Percentiles rank a stretch among this genome's conserved stretches.
phyloP scores from a whole-genome alignment of 2,888 invertebrate species.

The Beris chalybata region DNA sequence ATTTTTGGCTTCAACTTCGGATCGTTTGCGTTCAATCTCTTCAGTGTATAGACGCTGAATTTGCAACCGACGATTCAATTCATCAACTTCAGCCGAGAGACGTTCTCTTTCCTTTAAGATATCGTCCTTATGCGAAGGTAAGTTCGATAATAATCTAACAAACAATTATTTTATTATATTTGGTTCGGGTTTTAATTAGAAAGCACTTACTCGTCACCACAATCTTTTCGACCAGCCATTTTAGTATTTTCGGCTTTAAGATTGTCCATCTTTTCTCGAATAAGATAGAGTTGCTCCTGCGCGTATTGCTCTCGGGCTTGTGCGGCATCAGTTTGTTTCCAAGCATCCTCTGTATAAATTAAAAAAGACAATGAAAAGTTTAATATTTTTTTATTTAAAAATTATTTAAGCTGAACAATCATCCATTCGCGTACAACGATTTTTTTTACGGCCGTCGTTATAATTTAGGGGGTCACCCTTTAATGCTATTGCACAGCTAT shows the following conservation, averaged over 20 bases:
- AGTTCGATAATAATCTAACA: conserved; percentile 15
- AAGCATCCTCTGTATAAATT: conserved; percentile 49
- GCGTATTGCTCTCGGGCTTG: conserved; percentile 53
- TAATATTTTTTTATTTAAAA: no score
- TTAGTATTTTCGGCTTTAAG: conserved; percentile 49
- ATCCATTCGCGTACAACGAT: no score
- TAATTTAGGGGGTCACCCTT: no score
- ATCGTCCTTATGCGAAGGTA: conserved; percentile 48
- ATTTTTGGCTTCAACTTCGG: conserved; percentile 51
- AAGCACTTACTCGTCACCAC: conserved; percentile 43
- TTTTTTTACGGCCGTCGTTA: no score
- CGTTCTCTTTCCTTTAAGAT: conserved; percentile 46
- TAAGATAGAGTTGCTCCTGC: conserved; percentile 50
- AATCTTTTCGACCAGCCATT: conserved; percentile 45
- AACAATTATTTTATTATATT: neutral
- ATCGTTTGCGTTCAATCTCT: conserved; percentile 52
- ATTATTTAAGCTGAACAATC: no score
- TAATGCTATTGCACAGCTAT: no score
- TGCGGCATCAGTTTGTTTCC: conserved; percentile 55
- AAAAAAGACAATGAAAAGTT: no score
- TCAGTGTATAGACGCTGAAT: conserved; percentile 50
- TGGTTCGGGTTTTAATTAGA: neutral
- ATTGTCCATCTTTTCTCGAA: conserved; percentile 49
- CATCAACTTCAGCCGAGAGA: conserved; percentile 51
- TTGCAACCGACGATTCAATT: conserved; percentile 51